Evolutionary conservation across 2,113 vertebrate genomes (phyloP), one percentile per base, ranked within the genome.

Genomic region (Nothoprocta pentlandii): DNA sequence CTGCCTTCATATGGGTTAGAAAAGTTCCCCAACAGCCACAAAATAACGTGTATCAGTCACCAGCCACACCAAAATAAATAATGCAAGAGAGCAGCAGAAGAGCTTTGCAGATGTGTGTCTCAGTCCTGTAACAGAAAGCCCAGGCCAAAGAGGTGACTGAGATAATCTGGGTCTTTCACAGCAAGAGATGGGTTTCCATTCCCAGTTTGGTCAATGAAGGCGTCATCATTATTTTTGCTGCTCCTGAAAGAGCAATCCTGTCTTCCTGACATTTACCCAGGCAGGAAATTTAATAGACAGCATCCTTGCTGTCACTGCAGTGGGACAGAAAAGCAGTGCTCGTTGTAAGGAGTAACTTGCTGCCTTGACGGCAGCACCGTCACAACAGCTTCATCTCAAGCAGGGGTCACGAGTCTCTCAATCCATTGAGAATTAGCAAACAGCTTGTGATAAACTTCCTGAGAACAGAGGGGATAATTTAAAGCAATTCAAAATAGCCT

Each of bases 1-100:
- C 58, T 56, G 10, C 10, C 23, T 63, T 30, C 30, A 34, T 0
- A 1, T 0, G 20, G 67, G 15, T 74, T 1, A 6, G 39, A 66
- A 58, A 41, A 21, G 12, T 6, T 59, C 16, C 67, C 56, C 19
- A 59, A 46, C 54, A 78, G 80, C 56, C 69, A 68, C 69, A 61
- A 25, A 85, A 30, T 2, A 5, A 39, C 0, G 0, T 8, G 9
- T 26, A 19, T 34, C 53, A 51, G 28, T 10, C 2, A 7, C 8
- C 61, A 84, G n/a, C 58, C 26, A 16, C 0, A 0, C 7, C 66
- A 64, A 64, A 81, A 73, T 2, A 61, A 64, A 46, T 0, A 41
- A 23, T 25, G 49, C 36, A 53, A 49, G 66, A 13, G 1, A 54
- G 6, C 64, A 80, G 69, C 64, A 87, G 23, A 54, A 36, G 16